Conservation (phyloP, 2,797 vertebrate genomes). For the Xenentodon cancila region DNA sequence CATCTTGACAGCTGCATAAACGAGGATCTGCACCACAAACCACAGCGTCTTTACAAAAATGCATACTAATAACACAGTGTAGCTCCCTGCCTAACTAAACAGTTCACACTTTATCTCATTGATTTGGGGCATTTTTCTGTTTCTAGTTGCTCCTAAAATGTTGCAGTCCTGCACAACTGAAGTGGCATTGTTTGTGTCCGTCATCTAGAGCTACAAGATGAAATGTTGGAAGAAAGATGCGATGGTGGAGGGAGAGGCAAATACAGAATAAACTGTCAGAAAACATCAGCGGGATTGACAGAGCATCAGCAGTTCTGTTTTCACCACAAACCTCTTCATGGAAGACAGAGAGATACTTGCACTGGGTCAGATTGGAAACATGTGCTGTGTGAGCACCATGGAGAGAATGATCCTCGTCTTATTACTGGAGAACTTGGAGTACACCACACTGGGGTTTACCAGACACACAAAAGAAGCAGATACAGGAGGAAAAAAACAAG, state of each 20-base stretch:
- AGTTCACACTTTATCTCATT: too few species aligned
- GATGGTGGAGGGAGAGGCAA: constrained; percentile 54
- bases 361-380: constrained; percentile 77
- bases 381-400: constrained; percentile 68
- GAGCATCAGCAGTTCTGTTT: constrained; percentile 59
- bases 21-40: constrained; percentile 28
- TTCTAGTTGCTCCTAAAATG: background rate
- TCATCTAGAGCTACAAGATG: too few species aligned
- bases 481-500: constrained; percentile 60
- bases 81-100: too few species aligned
- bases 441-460: constrained; percentile 71
- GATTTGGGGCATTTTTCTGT: constrained; percentile 26
- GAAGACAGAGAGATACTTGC: constrained; percentile 58
- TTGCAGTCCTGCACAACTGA: constrained; percentile 17
- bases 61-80: constrained; percentile 6
- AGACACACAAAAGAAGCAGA: constrained; percentile 65
- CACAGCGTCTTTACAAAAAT: constrained; percentile 16
- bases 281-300: constrained; percentile 60
- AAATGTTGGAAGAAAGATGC: constrained; percentile 39
- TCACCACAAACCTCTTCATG: constrained; percentile 55
- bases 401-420: constrained; percentile 71
- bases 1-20: constrained; percentile 59
- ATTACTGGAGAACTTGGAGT: constrained; percentile 69
- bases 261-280: constrained; percentile 56
- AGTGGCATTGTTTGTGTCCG: constrained; percentile 57